Base-by-base conservation (phyloP, 2,888 invertebrate genomes). In the Agrotis ipsilon region DNA sequence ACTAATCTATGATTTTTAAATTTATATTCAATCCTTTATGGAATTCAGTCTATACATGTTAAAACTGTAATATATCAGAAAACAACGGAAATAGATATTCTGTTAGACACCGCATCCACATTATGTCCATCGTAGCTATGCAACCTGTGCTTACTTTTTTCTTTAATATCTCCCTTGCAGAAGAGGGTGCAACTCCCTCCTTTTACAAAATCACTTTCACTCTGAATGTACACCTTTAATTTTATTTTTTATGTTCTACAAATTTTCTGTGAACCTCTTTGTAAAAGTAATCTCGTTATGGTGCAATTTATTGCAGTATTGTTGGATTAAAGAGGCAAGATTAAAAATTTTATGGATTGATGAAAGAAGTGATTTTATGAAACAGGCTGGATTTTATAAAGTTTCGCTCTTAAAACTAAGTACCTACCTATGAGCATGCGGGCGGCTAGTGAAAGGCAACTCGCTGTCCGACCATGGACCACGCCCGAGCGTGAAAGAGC, bases 121-220 rank as follows among this genome's bases (percentile, higher is more conserved):
- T 58, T 84, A 80, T 19, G 7, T 7, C 63, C 27, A 11, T 27
- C 69, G 68, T 52, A 18, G 69, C 66, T 77, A 72, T 74, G 68
- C 75, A 81, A 79, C 86, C 86, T 87, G 79, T 87, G 87, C 90
- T 89, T 90, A 88, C 90, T 88, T 90, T 39, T 88, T 90, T 91
- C 90, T 90, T 91, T 92, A 94, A 94, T 93, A 94, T 92, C 91
- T 92, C 92, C 93, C 92, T 90, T 87, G 86, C 88, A 89, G 90
- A 92, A 88, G 90, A 92, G 94, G 94, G 94, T 92, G 93, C 91
- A 94, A 90, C 92, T 92, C 72, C 75, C 87, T 68, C 81, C 81
- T 75, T 87, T 88, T 90, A 86, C 89, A 88, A 93, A 95, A 95
- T 94, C 95, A 93, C 93, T 94, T 94, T 92, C 89, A 85, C 91